Percentiles rank a stretch among this genome's conserved stretches.
Evolutionary conservation across 2,113 vertebrate species (phyloP).

Genomic region (Dasypus novemcinctus): DNA sequence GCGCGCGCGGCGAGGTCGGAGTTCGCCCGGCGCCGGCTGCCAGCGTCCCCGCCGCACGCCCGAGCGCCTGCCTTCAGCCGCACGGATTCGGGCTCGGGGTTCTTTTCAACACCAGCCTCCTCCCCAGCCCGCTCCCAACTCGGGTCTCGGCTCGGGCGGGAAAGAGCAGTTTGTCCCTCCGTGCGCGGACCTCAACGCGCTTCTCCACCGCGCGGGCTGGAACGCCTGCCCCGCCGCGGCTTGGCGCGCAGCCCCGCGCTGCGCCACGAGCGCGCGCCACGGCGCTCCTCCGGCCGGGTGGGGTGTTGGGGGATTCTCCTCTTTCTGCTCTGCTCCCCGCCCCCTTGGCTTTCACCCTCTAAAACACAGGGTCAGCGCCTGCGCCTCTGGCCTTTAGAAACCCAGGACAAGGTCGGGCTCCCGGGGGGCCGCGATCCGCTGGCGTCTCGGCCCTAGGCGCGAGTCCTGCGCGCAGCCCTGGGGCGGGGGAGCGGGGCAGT

Average conservation of each 20-base stretch:
- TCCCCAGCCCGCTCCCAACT: neutral
- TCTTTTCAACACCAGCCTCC: neutral
- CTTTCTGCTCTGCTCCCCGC: neutral
- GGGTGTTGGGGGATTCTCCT: fast-evolving
- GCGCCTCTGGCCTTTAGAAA: neutral
- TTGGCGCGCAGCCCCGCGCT: neutral
- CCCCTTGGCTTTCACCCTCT: neutral
- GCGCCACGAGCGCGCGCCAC: neutral
- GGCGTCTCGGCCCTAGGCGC: neutral
- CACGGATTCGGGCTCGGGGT: neutral
- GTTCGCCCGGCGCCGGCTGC: neutral
- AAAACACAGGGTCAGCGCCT: neutral
- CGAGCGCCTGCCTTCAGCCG: neutral
- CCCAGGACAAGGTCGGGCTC: conserved; percentile 16
- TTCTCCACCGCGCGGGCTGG: neutral
- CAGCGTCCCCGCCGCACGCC: neutral
- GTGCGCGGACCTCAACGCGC: neutral
- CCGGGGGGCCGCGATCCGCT: neutral
- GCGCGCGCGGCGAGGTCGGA: neutral
- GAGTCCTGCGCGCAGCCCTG: neutral
- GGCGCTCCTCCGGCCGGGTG: neutral
- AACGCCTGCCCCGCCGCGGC: neutral
- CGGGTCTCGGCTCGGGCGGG: neutral
- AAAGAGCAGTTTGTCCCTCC: neutral
- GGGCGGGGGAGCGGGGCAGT: neutral